Conservation (phyloP, 2,888 invertebrate species). For the Aplocera efformata region DNA sequence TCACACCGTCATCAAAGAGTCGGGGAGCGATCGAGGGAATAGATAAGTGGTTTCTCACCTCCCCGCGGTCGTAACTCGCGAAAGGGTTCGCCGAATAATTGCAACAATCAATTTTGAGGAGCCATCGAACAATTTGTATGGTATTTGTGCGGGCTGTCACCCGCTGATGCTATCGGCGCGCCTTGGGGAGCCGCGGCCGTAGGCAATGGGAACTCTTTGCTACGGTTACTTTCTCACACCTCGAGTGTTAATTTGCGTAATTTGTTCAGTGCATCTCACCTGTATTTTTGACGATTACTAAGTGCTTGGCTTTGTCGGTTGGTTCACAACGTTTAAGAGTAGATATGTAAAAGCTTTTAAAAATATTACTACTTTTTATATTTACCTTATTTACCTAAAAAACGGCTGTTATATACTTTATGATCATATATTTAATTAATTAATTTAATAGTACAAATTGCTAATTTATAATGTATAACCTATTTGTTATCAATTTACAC, state of each 20-base stretch:
- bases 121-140: constrained; percentile 78
- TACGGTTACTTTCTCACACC: constrained; percentile 72
- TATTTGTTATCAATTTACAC: too few relatives aligned
- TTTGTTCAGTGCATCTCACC: constrained; percentile 24
- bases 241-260: constrained; percentile 45
- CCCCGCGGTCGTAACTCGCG: constrained; percentile 67
- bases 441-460: too few relatives aligned
- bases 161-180: constrained; percentile 72
- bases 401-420: too few relatives aligned
- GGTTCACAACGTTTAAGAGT: too few relatives aligned
- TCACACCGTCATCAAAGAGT: constrained; percentile 75
- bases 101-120: constrained; percentile 78
- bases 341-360: too few relatives aligned
- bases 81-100: constrained; percentile 78
- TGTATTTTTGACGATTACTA: constrained; percentile 5
- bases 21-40: constrained; percentile 59
- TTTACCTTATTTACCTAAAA: too few relatives aligned
- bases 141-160: constrained; percentile 79
- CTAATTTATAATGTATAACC: too few relatives aligned
- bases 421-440: too few relatives aligned
- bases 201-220: constrained; percentile 62
- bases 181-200: constrained; percentile 59
- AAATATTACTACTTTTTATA: too few relatives aligned
- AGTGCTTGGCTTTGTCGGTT: too few relatives aligned
- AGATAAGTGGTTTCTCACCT: constrained; percentile 78